Base-by-base conservation (phyloP, 1,140 invertebrate species). In the Eupeodes corollae region DNA sequence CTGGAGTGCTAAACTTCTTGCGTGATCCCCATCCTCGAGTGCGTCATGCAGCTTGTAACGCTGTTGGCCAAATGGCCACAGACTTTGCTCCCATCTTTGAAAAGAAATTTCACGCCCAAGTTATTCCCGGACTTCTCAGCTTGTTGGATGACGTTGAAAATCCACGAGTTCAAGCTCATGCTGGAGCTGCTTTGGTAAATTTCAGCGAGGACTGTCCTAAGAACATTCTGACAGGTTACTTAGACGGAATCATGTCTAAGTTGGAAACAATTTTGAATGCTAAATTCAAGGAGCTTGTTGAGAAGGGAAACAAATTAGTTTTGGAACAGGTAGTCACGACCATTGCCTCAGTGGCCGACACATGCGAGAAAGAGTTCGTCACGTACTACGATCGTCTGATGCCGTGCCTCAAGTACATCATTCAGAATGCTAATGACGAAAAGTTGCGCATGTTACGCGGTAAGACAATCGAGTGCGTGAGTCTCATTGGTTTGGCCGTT, bases 131-230 rank as follows among this genome's bases (percentile, higher is more conserved):
- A 12, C 71, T 99, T 21, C 68, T 99, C 6, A 76, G 82, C 69
- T 77, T 97, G n/a, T 75, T 99, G 51, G 91, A 93, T 59, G 91
- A 98, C 66, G 82, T 88, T 59, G 78, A 73, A 1, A 91, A 93
- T 70, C 93, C 96, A 3, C 75, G 96, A 52, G 95, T 99, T 47
- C 94, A 98, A 74, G 86, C 86, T 38, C 87, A 91, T 64, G 86
- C 86, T 42, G 86, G 85, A 54, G 95, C 96, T 38, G 97, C 97
- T 42, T 73, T 99, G 31, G 95, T 99, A 0, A 99, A 99, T 72
- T 99, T 99, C 70, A 94, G 92, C 63, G 96, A 99, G 75, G 94
- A 98, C 66, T 98, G 95, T 72, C 92, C 95, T 0, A 97, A 98
- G 68, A 78, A 82, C 56, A 94, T 98, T 52, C 73, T 99, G 19